Conservation (phyloP, 2,888 invertebrate genomes). For the Netelia inedita region DNA sequence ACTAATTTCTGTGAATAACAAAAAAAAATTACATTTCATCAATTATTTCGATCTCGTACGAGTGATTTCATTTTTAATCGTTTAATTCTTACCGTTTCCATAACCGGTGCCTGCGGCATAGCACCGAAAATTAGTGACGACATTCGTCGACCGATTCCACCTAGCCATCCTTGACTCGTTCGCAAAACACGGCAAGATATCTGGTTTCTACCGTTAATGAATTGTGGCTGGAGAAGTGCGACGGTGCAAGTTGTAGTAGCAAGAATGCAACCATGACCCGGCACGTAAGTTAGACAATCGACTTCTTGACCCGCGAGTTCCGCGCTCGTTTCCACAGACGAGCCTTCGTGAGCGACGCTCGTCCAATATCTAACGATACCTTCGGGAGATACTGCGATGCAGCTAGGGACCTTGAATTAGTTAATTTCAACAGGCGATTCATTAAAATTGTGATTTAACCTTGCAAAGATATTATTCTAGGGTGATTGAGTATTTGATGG, state of each 20-base stretch:
- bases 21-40: background rate
- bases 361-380: conserved; percentile 97
- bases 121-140: conserved; percentile 93
- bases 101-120: conserved; percentile 87
- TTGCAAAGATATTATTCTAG: no score
- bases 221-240: conserved; percentile 89
- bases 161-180: conserved; percentile 93
- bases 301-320: conserved; percentile 96
- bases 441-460: conserved; percentile 28
- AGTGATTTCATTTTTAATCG: no score
- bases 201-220: conserved; percentile 89
- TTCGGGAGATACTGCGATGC: conserved; percentile 97
- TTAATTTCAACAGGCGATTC: conserved; percentile 1
- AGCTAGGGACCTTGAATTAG: conserved; percentile 89
- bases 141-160: conserved; percentile 93
- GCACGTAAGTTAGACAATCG: conserved; percentile 89
- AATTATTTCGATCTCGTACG: background rate
- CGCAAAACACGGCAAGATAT: conserved; percentile 90
- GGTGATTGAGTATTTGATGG: no score
- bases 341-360: conserved; percentile 94
- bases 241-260: conserved; percentile 97
- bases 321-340: conserved; percentile 93
- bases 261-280: conserved; percentile 92
- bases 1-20: conserved; percentile 87
- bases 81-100: conserved; percentile 87